Evolutionary conservation across 2,113 vertebrate species (phyloP), one percentile per base, ranked within the genome.

Genomic region (Corythoichthys haematopterus): DNA sequence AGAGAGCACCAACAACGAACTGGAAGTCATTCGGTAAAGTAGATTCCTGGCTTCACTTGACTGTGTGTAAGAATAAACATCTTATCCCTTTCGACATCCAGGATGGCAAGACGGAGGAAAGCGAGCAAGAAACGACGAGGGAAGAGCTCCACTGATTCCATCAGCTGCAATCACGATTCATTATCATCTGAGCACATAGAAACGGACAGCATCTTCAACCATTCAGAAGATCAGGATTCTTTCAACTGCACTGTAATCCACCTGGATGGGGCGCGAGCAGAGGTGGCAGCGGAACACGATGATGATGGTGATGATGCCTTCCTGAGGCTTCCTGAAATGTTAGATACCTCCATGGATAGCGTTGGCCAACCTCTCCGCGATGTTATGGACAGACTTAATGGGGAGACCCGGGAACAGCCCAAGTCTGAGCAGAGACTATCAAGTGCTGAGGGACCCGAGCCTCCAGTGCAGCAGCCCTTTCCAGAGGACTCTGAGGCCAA

Each of bases 21-120:
- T 99, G 36, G 97, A 99, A 75, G 96, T 99, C 80, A 98, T 99
- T 85, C 94, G 97, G 97, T 98, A 72, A 33, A 37, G 15, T 36
- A 11, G 48, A n/a, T 57, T 57, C 28, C 36, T 37, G 15, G 46
- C 8, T 13, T 45, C 45, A 45, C 3, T 6, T 45, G 35, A 60
- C 45, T 37, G 0, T 6, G 8, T 47, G 65, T 13, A 38, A 11
- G 40, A 35, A 37, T 35, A 1, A 47, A 43, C 4, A 40, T 9
- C 33, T 38, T 53, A 48, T 43, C 1, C 11, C 36, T 74, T 35
- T 64, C 13, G 15, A 50, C 10, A 11, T 60, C 1, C 86, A 98
- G 96, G 88, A 89, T 99, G 81, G 94, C 92, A 64, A 95, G 93
- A 82, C 94, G 94, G 81, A 95, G 93, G 87, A 97, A 94, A 70